Percentiles rank a stretch among this genome's conserved stretches.
Conservation (phyloP, 2,888 invertebrate genomes). For the Ornithoptera alexandrae region DNA sequence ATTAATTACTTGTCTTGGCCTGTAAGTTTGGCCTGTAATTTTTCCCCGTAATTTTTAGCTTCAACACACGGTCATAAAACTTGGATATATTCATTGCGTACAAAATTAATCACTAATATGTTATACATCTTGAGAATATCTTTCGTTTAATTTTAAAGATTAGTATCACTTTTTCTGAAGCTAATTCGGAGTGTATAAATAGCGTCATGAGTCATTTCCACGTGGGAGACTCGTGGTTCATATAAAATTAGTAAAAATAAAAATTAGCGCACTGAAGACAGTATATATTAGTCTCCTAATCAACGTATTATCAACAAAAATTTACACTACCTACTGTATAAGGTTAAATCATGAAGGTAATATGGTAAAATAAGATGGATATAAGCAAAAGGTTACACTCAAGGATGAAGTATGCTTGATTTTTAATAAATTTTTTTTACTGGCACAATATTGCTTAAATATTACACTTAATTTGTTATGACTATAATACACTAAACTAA, state of each 20-base stretch:
- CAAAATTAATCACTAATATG: background rate
- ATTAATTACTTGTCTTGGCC: too few species aligned
- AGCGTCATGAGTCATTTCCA: conserved; percentile 77
- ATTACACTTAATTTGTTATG: conserved; percentile 55
- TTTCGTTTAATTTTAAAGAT: conserved; percentile 48
- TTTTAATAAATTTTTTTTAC: conserved; percentile 56
- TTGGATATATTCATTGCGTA: background rate
- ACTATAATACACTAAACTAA: conserved; percentile 53
- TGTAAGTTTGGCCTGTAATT: too few species aligned
- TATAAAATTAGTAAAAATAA: conserved; percentile 67
- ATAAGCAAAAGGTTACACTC: conserved; percentile 72
- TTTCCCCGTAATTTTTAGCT: too few species aligned
- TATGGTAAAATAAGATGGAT: conserved; percentile 75
- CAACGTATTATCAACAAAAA: conserved; percentile 45
- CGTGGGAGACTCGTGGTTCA: conserved; percentile 72
- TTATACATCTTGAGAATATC: background rate
- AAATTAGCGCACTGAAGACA: conserved; percentile 54
- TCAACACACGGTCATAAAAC: too few species aligned
- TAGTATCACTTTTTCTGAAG: conserved; percentile 62
- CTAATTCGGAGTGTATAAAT: conserved; percentile 74
- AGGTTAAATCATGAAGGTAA: conserved; percentile 57
- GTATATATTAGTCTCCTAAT: conserved; percentile 61
- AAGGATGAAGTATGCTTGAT: conserved; percentile 70
- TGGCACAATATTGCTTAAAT: conserved; percentile 61
- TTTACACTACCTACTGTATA: conserved; percentile 47